These are phyloP conservation scores for Ia io DNA, from an alignment of 2,113 vertebrate species.

Conservation along the genomic window DNA sequence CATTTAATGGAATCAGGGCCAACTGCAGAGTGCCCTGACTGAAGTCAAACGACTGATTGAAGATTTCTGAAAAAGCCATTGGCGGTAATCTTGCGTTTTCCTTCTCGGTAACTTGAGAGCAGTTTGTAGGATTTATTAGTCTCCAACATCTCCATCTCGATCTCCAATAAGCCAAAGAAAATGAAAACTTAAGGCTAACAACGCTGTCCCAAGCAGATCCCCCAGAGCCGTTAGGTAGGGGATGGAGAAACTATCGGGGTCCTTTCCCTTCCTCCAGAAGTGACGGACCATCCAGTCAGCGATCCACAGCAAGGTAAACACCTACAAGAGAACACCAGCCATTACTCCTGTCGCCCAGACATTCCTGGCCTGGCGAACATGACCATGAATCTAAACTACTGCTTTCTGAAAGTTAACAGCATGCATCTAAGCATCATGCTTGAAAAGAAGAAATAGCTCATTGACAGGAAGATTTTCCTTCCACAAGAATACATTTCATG, in stretches of 20 bases:
- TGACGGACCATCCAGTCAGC: conserved; percentile 98
- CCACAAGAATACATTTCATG: background rate
- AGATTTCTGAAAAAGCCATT: conserved; percentile 38
- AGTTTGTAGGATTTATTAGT: conserved; percentile 79
- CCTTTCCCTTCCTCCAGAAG: conserved; percentile 97
- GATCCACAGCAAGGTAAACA: conserved; percentile 91
- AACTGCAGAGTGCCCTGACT: conserved; percentile 51
- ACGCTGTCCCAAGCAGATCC: conserved; percentile 94
- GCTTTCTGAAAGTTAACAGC: background rate
- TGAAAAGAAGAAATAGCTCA: background rate
- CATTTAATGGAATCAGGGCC: conserved; percentile 65
- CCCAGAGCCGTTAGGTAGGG: conserved; percentile 96
- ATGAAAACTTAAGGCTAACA: conserved; percentile 94
- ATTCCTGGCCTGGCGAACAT: accelerated
- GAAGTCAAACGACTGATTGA: conserved; percentile 38
- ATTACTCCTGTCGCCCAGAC: background rate
- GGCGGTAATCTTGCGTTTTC: conserved; percentile 7
- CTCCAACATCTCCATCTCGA: conserved; percentile 95
- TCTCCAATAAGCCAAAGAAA: conserved; percentile 97
- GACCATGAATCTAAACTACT: background rate
- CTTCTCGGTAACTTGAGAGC: conserved; percentile 26
- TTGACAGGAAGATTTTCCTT: background rate
- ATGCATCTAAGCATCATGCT: background rate
- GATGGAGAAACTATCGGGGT: conserved; percentile 97
- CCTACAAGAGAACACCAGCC: conserved; percentile 81